phyloP scores from a whole-genome alignment of 2,113 vertebrate genomes.

The Chinchilla lanigera region DNA sequence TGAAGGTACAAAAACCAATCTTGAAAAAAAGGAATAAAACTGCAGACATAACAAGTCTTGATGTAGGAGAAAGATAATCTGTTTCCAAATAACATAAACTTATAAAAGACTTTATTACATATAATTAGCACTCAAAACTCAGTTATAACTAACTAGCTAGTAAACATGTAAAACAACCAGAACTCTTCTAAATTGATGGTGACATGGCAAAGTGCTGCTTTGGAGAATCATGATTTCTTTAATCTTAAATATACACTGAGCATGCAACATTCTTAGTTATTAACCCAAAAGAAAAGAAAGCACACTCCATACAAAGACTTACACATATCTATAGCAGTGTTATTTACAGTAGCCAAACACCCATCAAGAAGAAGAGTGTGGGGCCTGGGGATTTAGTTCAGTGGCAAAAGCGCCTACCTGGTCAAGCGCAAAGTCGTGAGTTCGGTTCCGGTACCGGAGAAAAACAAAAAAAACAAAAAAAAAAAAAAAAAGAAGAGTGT shows the following conservation, averaged over 20 bases:
- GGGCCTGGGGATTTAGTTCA: no score
- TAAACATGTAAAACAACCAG: neutral
- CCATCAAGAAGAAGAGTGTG: neutral
- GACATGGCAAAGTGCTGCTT: neutral
- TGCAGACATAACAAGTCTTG: neutral
- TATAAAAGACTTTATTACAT: neutral
- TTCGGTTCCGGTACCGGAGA: no score
- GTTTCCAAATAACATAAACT: neutral
- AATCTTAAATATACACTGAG: neutral
- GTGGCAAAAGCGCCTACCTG: no score
- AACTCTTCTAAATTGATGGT: neutral
- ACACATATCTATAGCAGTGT: neutral
- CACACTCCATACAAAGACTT: neutral
- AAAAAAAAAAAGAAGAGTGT: neutral
- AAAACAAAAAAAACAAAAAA: no score
- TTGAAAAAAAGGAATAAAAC: neutral
- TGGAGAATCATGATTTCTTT: neutral
- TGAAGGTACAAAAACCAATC: neutral
- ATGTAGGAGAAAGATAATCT: neutral
- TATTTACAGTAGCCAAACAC: neutral
- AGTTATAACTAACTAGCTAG: neutral
- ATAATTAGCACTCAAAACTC: neutral
- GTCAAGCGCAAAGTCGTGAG: no score
- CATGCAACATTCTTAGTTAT: neutral
- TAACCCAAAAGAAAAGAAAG: neutral